A percentile compares a stretch with the other conserved stretches of the same genome.
Evolutionary conservation across 2,888 invertebrate species (phyloP).

Genomic region (Chalcosyrphus nemorum): DNA sequence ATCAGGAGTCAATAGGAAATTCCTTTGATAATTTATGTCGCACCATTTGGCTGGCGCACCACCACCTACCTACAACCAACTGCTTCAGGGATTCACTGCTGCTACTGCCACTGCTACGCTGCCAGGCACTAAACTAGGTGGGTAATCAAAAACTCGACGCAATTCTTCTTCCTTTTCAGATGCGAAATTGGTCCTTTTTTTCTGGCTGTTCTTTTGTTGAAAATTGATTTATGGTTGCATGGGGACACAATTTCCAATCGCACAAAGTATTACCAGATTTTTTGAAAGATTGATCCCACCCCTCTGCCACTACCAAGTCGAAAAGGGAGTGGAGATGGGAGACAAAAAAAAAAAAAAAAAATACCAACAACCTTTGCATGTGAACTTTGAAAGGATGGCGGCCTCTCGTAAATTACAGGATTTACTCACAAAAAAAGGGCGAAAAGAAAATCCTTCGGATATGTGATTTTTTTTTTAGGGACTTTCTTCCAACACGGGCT

Average conservation of each 20-base stretch:
- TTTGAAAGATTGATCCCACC: constrained; percentile 68
- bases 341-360: neutral
- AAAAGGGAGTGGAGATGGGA: neutral
- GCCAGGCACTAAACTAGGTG: constrained; percentile 13
- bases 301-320: neutral
- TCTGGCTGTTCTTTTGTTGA: constrained; percentile 47
- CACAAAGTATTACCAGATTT: constrained; percentile 67
- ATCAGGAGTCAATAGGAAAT: constrained; percentile 61
- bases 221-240: constrained; percentile 70
- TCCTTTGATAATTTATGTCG: constrained; percentile 64
- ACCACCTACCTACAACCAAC: neutral
- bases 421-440: constrained; percentile 24
- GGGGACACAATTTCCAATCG: constrained; percentile 71
- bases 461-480: constrained; percentile 6
- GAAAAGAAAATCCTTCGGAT: constrained; percentile 43
- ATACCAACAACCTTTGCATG: constrained; percentile 58
- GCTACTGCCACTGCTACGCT: no score
- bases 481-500: constrained; percentile 8
- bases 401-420: constrained; percentile 55
- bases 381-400: constrained; percentile 47
- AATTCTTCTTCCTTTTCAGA: constrained; percentile 48
- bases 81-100: neutral
- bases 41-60: neutral
- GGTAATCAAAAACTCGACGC: constrained; percentile 68
- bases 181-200: constrained; percentile 53